Conservation (phyloP, 2,797 vertebrate species). For the Antennarius maculatus region DNA sequence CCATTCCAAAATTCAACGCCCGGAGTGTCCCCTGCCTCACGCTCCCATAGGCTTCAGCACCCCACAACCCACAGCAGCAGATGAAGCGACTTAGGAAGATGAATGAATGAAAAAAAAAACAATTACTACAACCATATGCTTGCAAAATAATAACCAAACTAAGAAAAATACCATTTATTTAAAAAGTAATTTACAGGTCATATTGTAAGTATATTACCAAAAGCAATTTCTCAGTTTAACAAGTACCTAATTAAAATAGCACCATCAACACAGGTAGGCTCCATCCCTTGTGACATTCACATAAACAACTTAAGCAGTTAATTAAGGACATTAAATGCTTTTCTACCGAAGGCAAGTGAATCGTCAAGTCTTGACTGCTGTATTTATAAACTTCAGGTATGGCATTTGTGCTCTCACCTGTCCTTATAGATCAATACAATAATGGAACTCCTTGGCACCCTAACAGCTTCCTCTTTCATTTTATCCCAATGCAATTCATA, state of each 20-base stretch:
- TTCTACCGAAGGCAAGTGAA: constrained; percentile 19
- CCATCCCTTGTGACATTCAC: constrained; percentile 27
- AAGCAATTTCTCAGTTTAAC: constrained; percentile 38
- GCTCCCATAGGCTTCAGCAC: too few species aligned
- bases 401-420: constrained; percentile 50
- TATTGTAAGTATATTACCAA: constrained; percentile 38
- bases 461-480: constrained; percentile 50
- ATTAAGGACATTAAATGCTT: constrained; percentile 56
- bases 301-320: constrained; percentile 60
- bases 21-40: too few species aligned
- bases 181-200: constrained; percentile 32
- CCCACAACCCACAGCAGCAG: too few species aligned
- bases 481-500: constrained; percentile 56
- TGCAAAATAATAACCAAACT: not conserved
- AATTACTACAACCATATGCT: not conserved
- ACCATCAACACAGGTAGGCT: constrained; percentile 41
- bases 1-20: too few species aligned
- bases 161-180: constrained; percentile 15
- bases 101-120: too few species aligned
- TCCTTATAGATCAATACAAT: constrained; percentile 60
- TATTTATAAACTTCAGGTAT: constrained; percentile 45
- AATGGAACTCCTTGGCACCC: constrained; percentile 34
- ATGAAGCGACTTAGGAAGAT: too few species aligned
- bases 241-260: constrained; percentile 60
- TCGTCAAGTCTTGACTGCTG: constrained; percentile 5